A percentile compares a stretch with the other conserved stretches of the same genome.
Evolutionary conservation across 2,888 invertebrate genomes (phyloP).

Genomic region (Ptychoptera contaminata): DNA sequence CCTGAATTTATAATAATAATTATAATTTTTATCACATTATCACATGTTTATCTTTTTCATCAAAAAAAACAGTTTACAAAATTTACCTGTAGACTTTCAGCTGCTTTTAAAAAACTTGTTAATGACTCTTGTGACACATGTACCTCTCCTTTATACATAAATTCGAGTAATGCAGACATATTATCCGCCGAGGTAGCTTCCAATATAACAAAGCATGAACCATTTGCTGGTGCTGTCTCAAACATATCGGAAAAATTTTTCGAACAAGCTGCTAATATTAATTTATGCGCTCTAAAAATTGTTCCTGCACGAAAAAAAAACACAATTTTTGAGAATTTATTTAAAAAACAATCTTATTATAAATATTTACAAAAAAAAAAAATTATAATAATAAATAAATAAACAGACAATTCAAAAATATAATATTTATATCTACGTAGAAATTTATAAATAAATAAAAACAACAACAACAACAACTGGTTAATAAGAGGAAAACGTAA

Average conservation of each 20-base stretch:
- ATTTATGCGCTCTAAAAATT: conserved; percentile 80
- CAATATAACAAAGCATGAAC: conserved; percentile 61
- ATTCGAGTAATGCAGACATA: conserved; percentile 80
- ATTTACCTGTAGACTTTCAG: conserved; percentile 69
- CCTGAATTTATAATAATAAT: conserved; percentile 29
- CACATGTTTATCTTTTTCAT: conserved; percentile 3
- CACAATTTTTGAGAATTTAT: conserved; percentile 5
- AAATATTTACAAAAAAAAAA: conserved; percentile 2
- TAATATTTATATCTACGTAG: neutral
- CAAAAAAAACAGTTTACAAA: neutral
- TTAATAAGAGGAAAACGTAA: too few relatives aligned
- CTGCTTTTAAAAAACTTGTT: conserved; percentile 80
- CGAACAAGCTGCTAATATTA: conserved; percentile 84
- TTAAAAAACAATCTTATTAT: neutral
- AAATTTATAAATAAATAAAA: conserved; percentile 1
- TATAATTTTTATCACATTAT: neutral
- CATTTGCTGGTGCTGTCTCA: conserved; percentile 69
- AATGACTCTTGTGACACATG: conserved; percentile 85
- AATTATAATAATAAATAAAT: neutral
- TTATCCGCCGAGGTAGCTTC: conserved; percentile 81
- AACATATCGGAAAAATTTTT: conserved; percentile 85
- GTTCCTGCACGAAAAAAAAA: conserved; percentile 45
- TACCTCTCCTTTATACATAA: conserved; percentile 90
- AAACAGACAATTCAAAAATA: too few relatives aligned
- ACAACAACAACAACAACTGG: neutral